Percentiles rank a stretch among this genome's conserved stretches.
Conservation (phyloP, 2,888 invertebrate genomes). For the Pristionchus maxplancki region DNA sequence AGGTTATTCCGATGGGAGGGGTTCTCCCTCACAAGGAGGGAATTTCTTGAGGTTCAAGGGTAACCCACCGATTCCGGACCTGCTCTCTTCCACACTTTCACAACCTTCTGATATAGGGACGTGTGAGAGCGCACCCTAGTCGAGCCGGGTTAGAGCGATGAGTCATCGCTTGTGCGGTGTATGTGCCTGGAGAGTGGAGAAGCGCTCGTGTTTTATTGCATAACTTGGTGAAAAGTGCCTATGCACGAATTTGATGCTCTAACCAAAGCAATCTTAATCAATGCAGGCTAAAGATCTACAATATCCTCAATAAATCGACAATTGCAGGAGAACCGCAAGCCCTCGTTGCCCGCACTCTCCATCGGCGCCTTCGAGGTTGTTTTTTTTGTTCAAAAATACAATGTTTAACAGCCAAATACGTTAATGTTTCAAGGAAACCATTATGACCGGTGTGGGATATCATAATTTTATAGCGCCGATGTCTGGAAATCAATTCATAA, state of each 20-base stretch:
- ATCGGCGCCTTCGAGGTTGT: neutral
- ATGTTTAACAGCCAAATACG: neutral
- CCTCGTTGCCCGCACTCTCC: neutral
- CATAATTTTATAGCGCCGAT: too few species aligned
- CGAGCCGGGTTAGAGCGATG: neutral
- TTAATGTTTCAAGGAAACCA: neutral
- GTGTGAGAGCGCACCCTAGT: neutral
- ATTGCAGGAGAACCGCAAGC: neutral
- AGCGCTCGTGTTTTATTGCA: too few species aligned
- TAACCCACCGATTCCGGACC: neutral
- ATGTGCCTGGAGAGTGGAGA: neutral
- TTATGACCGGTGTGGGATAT: neutral
- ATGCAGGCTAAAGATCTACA: neutral
- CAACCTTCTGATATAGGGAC: neutral
- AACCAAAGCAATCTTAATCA: too few species aligned
- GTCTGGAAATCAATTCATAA: too few species aligned
- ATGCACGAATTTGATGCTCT: too few species aligned
- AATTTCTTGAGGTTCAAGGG: too few species aligned
- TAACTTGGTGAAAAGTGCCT: too few species aligned
- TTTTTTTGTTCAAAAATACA: neutral
- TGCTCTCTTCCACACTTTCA: neutral
- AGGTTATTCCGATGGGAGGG: neutral
- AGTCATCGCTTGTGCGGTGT: neutral
- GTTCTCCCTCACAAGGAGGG: too few species aligned
- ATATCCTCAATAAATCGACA: neutral